Conservation (phyloP, 2,888 invertebrate genomes). For the Philaethria dido region DNA sequence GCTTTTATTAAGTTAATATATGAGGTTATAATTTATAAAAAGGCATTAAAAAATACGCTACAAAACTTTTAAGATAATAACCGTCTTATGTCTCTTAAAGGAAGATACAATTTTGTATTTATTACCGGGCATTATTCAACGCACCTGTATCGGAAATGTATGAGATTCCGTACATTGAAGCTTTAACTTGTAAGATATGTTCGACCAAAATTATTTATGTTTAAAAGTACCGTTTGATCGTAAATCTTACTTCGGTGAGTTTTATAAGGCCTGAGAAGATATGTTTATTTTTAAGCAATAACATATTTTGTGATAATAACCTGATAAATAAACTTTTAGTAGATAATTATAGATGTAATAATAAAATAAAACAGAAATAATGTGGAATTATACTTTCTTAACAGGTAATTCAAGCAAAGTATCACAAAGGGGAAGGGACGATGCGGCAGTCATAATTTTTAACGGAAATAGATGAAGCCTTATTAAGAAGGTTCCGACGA, state of each 20-base stretch:
- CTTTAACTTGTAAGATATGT: neutral
- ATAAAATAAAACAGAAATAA: too few species aligned
- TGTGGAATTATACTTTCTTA: too few species aligned
- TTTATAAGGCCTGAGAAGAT: neutral
- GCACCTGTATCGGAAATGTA: conserved; percentile 28
- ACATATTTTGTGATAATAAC: neutral
- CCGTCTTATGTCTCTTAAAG: conserved; percentile 9
- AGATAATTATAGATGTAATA: neutral
- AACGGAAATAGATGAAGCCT: neutral
- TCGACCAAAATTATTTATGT: neutral
- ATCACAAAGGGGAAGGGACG: neutral
- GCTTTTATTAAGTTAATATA: too few species aligned
- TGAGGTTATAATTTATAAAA: too few species aligned
- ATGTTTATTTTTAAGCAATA: neutral
- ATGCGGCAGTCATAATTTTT: neutral
- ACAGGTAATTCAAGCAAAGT: neutral
- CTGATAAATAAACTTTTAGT: neutral
- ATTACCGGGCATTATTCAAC: conserved; percentile 25
- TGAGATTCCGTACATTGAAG: conserved; percentile 6
- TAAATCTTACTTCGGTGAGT: neutral
- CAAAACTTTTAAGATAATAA: too few species aligned
- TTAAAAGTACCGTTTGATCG: conserved; percentile 3
- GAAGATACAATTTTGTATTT: conserved; percentile 29
- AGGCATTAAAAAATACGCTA: too few species aligned
- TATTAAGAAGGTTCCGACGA: neutral